Evolutionary conservation across 2,888 invertebrate species (phyloP).

Genomic region (Copidosoma aretas): DNA sequence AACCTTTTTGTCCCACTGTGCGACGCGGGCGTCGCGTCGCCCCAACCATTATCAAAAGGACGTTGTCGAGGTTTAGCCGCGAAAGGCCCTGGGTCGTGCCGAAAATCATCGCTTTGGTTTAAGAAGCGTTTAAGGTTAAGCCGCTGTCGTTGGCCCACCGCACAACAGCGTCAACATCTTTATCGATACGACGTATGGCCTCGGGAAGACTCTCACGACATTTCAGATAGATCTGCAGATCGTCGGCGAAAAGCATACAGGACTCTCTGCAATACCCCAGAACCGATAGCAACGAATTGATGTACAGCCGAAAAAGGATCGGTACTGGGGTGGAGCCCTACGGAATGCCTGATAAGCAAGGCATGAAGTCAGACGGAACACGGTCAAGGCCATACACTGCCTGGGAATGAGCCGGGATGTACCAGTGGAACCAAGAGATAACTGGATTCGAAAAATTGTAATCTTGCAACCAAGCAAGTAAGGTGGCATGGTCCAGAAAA

Average conservation of each 20-base stretch:
- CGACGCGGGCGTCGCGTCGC: no score
- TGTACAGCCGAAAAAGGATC: background rate
- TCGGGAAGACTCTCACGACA: background rate
- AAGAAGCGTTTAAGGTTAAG: background rate
- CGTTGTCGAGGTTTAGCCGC: no score
- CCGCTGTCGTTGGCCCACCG: background rate
- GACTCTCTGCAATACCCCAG: background rate
- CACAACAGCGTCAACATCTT: background rate
- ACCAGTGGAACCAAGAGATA: background rate
- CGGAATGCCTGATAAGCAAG: background rate
- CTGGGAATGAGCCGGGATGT: background rate
- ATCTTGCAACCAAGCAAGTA: background rate
- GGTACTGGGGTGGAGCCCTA: conserved; percentile 1
- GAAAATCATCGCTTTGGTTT: background rate
- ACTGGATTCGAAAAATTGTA: background rate
- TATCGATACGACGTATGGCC: background rate
- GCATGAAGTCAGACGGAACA: background rate
- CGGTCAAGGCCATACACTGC: background rate
- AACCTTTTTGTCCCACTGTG: no score
- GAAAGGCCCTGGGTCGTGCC: background rate
- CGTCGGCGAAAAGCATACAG: background rate
- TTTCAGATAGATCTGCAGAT: background rate
- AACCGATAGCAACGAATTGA: background rate
- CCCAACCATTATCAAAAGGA: no score
- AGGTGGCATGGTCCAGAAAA: background rate